phyloP scores from a whole-genome alignment of 2,113 vertebrate species.

The Grus americana region DNA sequence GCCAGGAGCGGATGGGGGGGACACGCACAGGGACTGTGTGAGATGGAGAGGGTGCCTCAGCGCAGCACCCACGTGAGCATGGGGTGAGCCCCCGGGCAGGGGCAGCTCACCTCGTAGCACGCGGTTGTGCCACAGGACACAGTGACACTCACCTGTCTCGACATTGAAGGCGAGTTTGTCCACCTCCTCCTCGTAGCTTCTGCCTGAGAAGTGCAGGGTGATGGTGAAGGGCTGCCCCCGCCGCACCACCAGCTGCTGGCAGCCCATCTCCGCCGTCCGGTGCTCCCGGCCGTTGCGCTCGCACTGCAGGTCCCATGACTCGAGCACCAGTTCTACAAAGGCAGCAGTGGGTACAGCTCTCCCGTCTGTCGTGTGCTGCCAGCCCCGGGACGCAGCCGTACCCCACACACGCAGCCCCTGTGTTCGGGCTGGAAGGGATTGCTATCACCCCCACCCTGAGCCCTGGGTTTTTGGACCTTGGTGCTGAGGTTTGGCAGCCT shows the following conservation, averaged over 20 bases:
- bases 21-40: background rate
- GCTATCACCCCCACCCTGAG: rapidly evolving
- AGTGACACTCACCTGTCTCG: conserved; percentile 78
- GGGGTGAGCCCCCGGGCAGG: background rate
- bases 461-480: background rate
- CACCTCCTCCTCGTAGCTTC: conserved; percentile 76
- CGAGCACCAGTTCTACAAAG: conserved; percentile 80
- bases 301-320: conserved; percentile 80
- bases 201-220: conserved; percentile 80
- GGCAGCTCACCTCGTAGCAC: background rate
- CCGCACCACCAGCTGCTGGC: conserved; percentile 81
- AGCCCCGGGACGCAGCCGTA: rapidly evolving
- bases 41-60: rapidly evolving
- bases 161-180: conserved; percentile 78
- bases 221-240: conserved; percentile 86
- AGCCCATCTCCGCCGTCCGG: conserved; percentile 78
- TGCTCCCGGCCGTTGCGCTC: conserved; percentile 84
- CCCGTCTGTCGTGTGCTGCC: no score
- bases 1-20: background rate
- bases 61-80: background rate
- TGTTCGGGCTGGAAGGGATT: rapidly evolving
- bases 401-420: rapidly evolving
- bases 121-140: rapidly evolving
- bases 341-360: background rate
- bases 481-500: background rate